Percentiles rank a stretch among this genome's conserved stretches.
Evolutionary conservation across 2,113 vertebrate species (phyloP).

Genomic region (Apus apus): DNA sequence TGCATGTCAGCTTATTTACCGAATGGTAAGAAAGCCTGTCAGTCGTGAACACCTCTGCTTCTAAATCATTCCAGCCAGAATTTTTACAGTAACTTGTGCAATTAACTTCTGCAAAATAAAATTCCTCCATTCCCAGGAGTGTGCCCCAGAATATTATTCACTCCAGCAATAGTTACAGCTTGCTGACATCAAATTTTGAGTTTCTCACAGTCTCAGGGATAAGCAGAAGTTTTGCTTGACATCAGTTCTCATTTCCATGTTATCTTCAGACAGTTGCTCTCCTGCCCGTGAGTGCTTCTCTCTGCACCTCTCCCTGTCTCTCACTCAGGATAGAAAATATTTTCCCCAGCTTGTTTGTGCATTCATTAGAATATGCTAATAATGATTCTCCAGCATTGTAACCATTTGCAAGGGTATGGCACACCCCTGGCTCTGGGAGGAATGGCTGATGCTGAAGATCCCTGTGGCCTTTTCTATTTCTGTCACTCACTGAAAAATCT

Average conservation of each 20-base stretch:
- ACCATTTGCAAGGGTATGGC: accelerated
- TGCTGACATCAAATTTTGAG: background rate
- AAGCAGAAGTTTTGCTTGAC: background rate
- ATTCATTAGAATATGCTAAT: background rate
- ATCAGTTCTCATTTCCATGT: background rate
- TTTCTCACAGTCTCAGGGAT: background rate
- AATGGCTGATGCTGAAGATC: background rate
- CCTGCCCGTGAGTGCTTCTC: accelerated
- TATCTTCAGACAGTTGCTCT: background rate
- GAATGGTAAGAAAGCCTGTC: background rate
- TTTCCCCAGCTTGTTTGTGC: background rate
- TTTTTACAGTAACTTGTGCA: background rate
- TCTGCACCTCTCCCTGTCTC: too few relatives aligned
- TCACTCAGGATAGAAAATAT: accelerated
- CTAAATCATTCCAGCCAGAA: background rate
- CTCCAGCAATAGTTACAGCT: background rate
- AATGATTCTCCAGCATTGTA: background rate
- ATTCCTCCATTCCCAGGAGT: accelerated
- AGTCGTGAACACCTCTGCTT: background rate
- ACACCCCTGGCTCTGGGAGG: accelerated
- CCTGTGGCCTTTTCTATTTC: background rate
- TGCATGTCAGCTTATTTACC: accelerated
- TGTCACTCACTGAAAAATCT: background rate
- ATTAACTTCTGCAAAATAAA: background rate
- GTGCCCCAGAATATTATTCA: background rate